These are phyloP conservation scores for Trididemnum clinides DNA, from an alignment of 23 tunicate species.

Conservation along the genomic window DNA sequence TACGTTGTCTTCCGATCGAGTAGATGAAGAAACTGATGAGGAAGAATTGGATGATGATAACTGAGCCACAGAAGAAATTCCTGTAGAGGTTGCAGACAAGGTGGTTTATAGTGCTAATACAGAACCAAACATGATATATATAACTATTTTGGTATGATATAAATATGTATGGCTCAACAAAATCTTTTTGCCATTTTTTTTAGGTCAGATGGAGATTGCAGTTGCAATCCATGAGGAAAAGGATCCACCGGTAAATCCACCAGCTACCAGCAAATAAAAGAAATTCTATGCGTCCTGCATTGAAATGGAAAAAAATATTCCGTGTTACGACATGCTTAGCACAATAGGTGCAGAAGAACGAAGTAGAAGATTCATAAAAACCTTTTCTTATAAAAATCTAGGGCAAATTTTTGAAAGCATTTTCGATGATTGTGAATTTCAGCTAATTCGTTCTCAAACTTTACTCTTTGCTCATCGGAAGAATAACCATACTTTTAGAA, in stretches of 20 bases:
- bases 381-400: not conserved
- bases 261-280: not conserved
- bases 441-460: not conserved
- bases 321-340: not conserved
- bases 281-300: not conserved
- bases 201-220: not conserved
- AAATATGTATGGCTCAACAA: too few species aligned
- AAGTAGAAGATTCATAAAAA: not conserved
- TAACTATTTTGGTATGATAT: too few species aligned
- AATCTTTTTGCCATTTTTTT: too few species aligned
- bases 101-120: too few species aligned
- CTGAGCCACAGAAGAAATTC: not conserved
- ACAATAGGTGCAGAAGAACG: not conserved
- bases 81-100: not conserved
- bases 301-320: not conserved
- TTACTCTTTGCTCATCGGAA: not conserved
- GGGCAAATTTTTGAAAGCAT: not conserved
- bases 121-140: too few species aligned
- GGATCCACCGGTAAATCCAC: not conserved
- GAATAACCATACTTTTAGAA: not conserved
- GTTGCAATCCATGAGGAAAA: not conserved
- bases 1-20: not conserved
- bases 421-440: not conserved
- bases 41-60: not conserved
- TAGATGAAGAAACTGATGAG: not conserved